Percentiles rank a stretch among this genome's conserved stretches.
Evolutionary conservation across 2,888 invertebrate genomes (phyloP).

Genomic region (Coecobrya sp.): DNA sequence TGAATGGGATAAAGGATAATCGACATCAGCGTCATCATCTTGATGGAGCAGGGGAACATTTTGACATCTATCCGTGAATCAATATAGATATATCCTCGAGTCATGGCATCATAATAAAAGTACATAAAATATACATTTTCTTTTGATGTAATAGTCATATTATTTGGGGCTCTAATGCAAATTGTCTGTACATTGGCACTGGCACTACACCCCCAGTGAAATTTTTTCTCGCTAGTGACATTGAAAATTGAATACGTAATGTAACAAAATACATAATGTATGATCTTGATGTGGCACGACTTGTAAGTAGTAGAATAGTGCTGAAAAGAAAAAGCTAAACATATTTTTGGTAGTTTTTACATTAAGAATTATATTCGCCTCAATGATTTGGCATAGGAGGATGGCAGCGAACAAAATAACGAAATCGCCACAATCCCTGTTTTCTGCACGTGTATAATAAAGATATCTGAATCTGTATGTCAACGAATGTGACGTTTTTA

Average conservation of each 20-base stretch:
- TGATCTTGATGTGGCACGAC: not conserved
- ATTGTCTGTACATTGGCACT: not conserved
- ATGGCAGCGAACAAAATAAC: not conserved
- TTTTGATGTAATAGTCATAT: not conserved
- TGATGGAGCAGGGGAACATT: constrained; percentile 38
- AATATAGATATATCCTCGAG: not conserved
- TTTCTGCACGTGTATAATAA: not conserved
- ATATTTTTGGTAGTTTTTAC: not conserved
- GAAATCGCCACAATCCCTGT: not conserved
- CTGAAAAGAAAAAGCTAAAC: not conserved
- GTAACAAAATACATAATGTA: not conserved
- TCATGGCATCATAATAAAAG: not conserved
- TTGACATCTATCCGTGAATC: constrained; percentile 45
- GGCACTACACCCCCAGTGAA: not conserved
- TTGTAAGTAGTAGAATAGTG: not conserved
- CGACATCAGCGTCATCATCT: constrained; percentile 15
- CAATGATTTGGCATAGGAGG: not conserved
- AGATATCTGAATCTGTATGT: not conserved
- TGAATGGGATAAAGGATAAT: constrained; percentile 10
- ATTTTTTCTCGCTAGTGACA: not conserved
- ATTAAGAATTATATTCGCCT: not conserved
- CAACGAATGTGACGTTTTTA: not conserved
- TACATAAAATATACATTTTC: not conserved
- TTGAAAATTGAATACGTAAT: constrained; percentile 8
- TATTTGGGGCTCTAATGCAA: not conserved